Evolutionary conservation across 2,113 vertebrate species (phyloP), one percentile per base, ranked within the genome.

Genomic region (Turnix velox): DNA sequence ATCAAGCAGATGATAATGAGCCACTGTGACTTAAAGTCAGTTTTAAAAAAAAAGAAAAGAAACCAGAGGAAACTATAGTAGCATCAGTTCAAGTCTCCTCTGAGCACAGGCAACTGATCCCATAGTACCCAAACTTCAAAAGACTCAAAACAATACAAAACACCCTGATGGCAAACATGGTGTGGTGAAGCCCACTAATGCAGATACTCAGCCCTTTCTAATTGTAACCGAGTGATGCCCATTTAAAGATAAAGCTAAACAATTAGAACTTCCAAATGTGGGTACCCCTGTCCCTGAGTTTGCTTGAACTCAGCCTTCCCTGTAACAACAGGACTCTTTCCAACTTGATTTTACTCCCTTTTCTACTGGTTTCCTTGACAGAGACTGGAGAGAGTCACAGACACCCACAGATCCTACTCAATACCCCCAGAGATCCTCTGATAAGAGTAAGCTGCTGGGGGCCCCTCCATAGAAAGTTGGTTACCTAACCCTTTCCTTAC

Each of bases 381-480:
- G 78, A 92, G 23, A 48, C 95, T 95, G 95, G 81, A 92, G 30
- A 96, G 58, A 93, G 78, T 95, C 95, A 93, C 49, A 76, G 81
- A 92, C 95, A 94, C 96, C 57, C 87, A 43, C 15, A 80, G 62
- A 51, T 51, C 57, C 52, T 35, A 14, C 33, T 42, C 49, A 51
- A 20, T 24, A 48, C 5, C 57, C 27, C 59, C 52, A 49, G 42
- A 93, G 72, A 93, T 49, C 69, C 65, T 43, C 23, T 0, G 67
- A 91, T 88, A 95, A 92, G 72, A 66, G 57, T 30, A 51, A 76
- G 30, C 22, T 45, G 49, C 18, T 0, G 1, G 7, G 7, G 65
- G 59, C 16, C 55, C 14, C 61, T 92, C 57, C 6, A 0, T 0
- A 15, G n/a, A 48, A 54, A 73, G 33, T 19, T 89, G 57, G n/a